Evolutionary conservation across 2,113 vertebrate species (phyloP).

Genomic region (Scopus umbretta): DNA sequence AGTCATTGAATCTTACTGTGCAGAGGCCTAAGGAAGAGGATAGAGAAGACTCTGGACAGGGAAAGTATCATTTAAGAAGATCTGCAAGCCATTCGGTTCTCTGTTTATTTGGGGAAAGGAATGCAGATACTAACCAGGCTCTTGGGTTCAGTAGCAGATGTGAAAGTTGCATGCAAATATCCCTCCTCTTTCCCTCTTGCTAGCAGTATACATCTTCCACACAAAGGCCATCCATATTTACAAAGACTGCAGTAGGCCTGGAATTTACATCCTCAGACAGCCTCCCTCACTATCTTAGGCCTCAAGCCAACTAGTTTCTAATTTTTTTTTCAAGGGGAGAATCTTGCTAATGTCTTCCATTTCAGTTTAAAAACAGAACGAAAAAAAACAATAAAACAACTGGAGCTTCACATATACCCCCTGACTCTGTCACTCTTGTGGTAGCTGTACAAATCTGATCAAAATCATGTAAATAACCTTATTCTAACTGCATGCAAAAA

Average conservation of each 20-base stretch:
- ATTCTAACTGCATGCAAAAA: not conserved
- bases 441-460: not conserved
- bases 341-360: not conserved
- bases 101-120: conserved; percentile 37
- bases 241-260: not conserved
- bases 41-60: not conserved
- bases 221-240: conserved; percentile 10
- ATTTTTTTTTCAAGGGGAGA: not conserved
- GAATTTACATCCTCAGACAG: not conserved
- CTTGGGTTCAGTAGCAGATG: conserved; percentile 22
- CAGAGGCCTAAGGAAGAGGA: not conserved
- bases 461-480: not conserved
- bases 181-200: not conserved
- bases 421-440: not conserved
- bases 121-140: conserved; percentile 32
- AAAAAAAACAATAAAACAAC: not conserved
- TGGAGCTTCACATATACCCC: not conserved
- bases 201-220: not conserved
- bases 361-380: not conserved
- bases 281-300: not conserved
- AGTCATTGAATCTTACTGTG: not conserved
- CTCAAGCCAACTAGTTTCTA: not conserved
- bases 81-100: conserved; percentile 35
- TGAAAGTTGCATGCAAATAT: conserved; percentile 30
- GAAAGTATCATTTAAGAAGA: not conserved